phyloP scores from a whole-genome alignment of 2,888 invertebrate species.

The Acleris emargana region DNA sequence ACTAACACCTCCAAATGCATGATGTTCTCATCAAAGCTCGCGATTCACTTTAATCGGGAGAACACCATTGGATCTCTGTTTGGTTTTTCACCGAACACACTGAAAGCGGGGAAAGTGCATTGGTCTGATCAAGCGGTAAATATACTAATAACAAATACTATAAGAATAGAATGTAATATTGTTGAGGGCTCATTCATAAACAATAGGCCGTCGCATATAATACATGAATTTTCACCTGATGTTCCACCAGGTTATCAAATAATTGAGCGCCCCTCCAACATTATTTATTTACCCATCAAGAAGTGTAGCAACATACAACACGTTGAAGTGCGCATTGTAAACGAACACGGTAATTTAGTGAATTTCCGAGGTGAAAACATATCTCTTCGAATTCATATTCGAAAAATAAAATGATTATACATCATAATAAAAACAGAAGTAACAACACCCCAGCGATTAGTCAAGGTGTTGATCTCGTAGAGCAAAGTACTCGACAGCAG shows the following conservation, averaged over 20 bases:
- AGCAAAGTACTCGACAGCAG: not conserved
- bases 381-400: slow-evolving; percentile 4
- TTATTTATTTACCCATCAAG: slow-evolving; percentile 11
- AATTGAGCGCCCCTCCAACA: slow-evolving; percentile 10
- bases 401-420: slow-evolving; percentile 21
- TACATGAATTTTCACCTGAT: slow-evolving; percentile 28
- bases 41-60: not conserved
- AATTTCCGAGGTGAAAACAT: slow-evolving; percentile 15
- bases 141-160: slow-evolving; percentile 28
- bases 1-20: slow-evolving; percentile 22
- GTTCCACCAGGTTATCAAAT: slow-evolving; percentile 32
- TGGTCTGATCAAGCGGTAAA: not conserved
- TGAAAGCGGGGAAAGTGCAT: not conserved
- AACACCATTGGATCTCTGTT: slow-evolving; percentile 6
- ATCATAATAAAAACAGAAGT: slow-evolving; percentile 8
- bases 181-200: slow-evolving; percentile 36
- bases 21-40: not conserved
- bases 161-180: slow-evolving; percentile 38
- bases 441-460: not conserved
- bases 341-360: not conserved
- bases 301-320: too few species aligned
- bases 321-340: not conserved
- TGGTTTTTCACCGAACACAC: not conserved
- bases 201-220: slow-evolving; percentile 27
- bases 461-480: not conserved